Base-by-base conservation (phyloP, 1,140 invertebrate species). In the Homalodisca vitripennis region DNA sequence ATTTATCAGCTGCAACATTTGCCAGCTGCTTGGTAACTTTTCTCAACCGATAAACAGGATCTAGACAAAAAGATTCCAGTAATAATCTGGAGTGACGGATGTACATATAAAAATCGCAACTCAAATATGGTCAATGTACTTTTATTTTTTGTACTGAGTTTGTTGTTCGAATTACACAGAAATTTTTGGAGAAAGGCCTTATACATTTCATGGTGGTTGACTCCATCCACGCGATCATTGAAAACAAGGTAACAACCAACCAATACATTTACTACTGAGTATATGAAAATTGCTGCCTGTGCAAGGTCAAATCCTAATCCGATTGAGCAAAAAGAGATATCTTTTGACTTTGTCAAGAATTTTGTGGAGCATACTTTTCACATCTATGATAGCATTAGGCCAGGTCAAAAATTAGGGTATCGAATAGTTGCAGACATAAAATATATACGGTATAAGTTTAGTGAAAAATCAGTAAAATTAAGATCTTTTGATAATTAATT, bases 121-220 rank as follows among this genome's bases (percentile, higher is more conserved):
- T 47, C 51, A 14, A 73, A 73, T 6, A 24, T 81, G n/a, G 67
- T 75, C 12, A 80, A 80, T 75, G 76, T 76, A 1, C 67, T 80
- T 26, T 47, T 76, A 13, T 48, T 69, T 32, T 73, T 78, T 29
- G n/a, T n/a, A n/a, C n/a, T n/a, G n/a, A n/a, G n/a, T n/a, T n/a
- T n/a, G n/a, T n/a, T n/a, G n/a, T n/a, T n/a, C n/a, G n/a, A n/a
- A n/a, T n/a, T n/a, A n/a, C n/a, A n/a, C n/a, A n/a, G n/a, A n/a
- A n/a, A n/a, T n/a, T n/a, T n/a, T n/a, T n/a, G n/a, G n/a, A 72
- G 76, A 24, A 72, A 48, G 80, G 80, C 6, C 80, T 81, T 66
- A 81, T 78, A 20, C 79, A 80, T 65, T n/a, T n/a, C n/a, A 82
- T 81, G 77, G 79, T 81, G 66, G 75, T 74, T 64, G 80, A 82